phyloP scores from a whole-genome alignment of 2,797 vertebrate species.

The Decapterus maruadsi region DNA sequence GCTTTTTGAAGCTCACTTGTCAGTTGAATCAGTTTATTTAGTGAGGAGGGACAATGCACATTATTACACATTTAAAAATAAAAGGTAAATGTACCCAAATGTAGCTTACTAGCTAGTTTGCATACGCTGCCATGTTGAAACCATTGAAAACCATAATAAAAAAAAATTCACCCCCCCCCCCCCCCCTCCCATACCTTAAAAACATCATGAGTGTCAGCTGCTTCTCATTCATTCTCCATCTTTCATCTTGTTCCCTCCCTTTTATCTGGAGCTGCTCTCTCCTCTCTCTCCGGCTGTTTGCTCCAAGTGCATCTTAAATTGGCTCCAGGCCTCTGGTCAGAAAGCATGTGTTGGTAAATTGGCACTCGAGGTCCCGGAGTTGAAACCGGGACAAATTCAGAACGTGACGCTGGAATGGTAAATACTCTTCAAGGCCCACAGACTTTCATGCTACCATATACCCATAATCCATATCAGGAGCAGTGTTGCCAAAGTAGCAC shows the following conservation, averaged over 20 bases:
- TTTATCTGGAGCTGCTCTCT: not conserved
- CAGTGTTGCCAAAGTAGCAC: not conserved
- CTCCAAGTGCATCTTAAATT: constrained; percentile 9
- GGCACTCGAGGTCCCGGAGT: not conserved
- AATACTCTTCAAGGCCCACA: not conserved
- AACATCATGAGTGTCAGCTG: too few species aligned
- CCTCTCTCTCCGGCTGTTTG: not conserved
- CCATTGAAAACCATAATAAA: too few species aligned
- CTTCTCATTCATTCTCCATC: not conserved
- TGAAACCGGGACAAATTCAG: not conserved
- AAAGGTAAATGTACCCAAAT: too few species aligned
- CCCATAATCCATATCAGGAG: not conserved
- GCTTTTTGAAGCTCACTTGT: too few species aligned
- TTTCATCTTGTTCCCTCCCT: constrained; percentile 3
- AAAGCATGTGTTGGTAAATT: constrained; percentile 16
- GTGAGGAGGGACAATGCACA: too few species aligned
- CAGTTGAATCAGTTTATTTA: too few species aligned
- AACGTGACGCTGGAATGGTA: not conserved
- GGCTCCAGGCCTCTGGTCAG: constrained; percentile 5
- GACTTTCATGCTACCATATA: not conserved
- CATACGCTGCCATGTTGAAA: too few species aligned
- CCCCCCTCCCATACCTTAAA: too few species aligned
- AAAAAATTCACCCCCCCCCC: too few species aligned
- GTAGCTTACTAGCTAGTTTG: too few species aligned
- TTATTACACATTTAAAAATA: too few species aligned